Evolutionary conservation across 2,113 vertebrate species (phyloP).

Genomic region (Anoplopoma fimbria): DNA sequence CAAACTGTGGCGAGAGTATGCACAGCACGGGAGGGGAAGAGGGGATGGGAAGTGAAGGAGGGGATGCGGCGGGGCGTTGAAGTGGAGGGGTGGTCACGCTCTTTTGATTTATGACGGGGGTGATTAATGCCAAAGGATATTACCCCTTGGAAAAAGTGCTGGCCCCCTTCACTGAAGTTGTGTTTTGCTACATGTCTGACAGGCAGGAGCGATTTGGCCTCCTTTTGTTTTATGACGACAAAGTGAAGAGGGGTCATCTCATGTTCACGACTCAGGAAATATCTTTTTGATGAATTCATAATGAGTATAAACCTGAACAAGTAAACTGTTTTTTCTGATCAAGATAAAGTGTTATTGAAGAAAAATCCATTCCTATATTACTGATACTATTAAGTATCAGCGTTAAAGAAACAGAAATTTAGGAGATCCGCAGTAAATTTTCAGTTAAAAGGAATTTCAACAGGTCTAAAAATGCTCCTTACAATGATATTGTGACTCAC

Average conservation of each 20-base stretch:
- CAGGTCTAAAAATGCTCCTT: neutral
- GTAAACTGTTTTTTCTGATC: neutral
- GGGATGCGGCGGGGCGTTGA: slow-evolving; percentile 44
- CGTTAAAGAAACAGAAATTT: neutral
- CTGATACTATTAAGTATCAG: neutral
- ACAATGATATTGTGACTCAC: slow-evolving; percentile 8
- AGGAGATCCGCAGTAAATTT: neutral
- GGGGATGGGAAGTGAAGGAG: slow-evolving; percentile 46
- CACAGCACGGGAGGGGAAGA: slow-evolving; percentile 31
- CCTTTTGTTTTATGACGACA: slow-evolving; percentile 71
- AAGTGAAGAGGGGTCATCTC: slow-evolving; percentile 66
- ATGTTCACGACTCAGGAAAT: slow-evolving; percentile 64
- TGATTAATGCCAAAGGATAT: slow-evolving; percentile 80
- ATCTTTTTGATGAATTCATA: slow-evolving; percentile 52
- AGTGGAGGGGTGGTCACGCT: slow-evolving; percentile 61
- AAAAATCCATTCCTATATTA: neutral
- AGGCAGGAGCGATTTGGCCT: slow-evolving; percentile 77
- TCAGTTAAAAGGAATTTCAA: slow-evolving; percentile 11
- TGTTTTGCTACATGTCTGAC: slow-evolving; percentile 81
- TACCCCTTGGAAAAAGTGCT: slow-evolving; percentile 73
- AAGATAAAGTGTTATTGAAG: neutral
- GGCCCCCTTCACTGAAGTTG: slow-evolving; percentile 72
- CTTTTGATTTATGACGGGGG: slow-evolving; percentile 72
- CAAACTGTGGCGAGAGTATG: slow-evolving; percentile 48
- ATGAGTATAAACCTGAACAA: slow-evolving; percentile 19